Conservation (phyloP, 2,113 vertebrate species). For the Leucosticte australis region DNA sequence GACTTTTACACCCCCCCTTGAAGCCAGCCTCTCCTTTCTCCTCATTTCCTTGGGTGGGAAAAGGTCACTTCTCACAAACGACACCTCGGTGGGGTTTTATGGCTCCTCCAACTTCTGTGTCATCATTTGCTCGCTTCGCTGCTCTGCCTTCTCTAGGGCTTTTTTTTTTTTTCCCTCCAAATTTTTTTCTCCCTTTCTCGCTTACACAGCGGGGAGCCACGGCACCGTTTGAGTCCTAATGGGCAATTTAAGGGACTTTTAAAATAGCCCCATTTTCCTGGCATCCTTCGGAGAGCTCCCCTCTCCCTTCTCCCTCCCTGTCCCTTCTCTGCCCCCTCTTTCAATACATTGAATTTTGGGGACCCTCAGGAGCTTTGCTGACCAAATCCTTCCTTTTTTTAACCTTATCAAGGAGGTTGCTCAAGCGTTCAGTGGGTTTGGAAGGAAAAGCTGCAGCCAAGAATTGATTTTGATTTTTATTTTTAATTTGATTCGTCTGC, state of each 20-base stretch:
- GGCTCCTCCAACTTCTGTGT: constrained; percentile 25
- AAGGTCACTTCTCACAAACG: constrained; percentile 59
- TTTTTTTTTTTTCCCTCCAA: background rate
- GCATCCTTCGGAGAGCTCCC: background rate
- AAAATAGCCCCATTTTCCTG: background rate
- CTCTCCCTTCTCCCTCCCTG: background rate
- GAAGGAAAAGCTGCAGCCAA: background rate
- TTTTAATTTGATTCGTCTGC: background rate
- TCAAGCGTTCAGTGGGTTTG: background rate
- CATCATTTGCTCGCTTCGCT: constrained; percentile 47
- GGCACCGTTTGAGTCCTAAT: background rate
- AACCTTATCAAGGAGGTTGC: fast-evolving
- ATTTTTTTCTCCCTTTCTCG: background rate
- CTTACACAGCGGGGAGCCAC: background rate
- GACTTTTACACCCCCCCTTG: background rate
- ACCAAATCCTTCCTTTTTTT: background rate
- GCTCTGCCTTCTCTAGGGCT: background rate
- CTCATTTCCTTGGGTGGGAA: constrained; percentile 5
- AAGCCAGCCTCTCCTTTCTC: background rate
- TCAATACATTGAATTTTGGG: background rate
- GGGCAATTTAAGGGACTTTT: background rate
- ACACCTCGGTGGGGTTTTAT: constrained; percentile 50
- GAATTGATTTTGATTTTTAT: background rate
- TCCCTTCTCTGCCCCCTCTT: background rate
- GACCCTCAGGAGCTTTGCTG: background rate